phyloP scores from a whole-genome alignment of 2,113 vertebrate species.

The Geococcyx californianus region DNA sequence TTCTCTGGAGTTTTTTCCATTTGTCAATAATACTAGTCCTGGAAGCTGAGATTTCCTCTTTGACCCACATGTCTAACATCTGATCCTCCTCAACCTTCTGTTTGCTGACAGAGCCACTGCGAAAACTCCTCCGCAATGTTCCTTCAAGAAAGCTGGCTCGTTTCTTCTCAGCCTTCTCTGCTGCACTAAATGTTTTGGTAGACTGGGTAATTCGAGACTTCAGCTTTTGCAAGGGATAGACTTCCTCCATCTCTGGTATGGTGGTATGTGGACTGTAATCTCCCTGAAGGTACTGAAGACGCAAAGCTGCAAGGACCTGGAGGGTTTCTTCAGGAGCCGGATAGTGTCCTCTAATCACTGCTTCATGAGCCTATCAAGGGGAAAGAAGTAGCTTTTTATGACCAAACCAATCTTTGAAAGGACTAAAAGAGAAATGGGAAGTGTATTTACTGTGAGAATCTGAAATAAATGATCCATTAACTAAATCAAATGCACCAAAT shows the following conservation, averaged over 20 bases:
- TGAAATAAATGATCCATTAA: background rate
- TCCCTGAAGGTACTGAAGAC: constrained; percentile 90
- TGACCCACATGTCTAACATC: constrained; percentile 90
- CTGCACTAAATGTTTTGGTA: constrained; percentile 78
- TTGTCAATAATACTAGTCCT: constrained; percentile 89
- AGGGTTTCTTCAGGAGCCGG: constrained; percentile 95
- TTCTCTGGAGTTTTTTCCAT: constrained; percentile 92
- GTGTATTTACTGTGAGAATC: background rate
- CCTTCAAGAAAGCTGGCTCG: constrained; percentile 95
- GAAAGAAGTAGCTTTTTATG: background rate
- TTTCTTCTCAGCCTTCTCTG: constrained; percentile 83
- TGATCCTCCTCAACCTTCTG: constrained; percentile 88
- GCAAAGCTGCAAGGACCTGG: constrained; percentile 90
- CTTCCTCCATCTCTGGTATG: constrained; percentile 83
- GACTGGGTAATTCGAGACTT: constrained; percentile 90
- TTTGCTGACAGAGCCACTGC: constrained; percentile 81
- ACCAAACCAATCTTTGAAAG: background rate
- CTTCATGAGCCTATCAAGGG: constrained; percentile 88
- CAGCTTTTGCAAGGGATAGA: constrained; percentile 88
- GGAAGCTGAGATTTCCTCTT: constrained; percentile 85
- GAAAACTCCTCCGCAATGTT: constrained; percentile 90
- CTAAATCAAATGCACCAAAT: background rate
- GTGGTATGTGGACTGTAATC: constrained; percentile 77
- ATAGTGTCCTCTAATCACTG: constrained; percentile 91
- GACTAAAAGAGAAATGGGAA: background rate